These are phyloP conservation scores for Eptatretus atami DNA, from an alignment of 2,797 vertebrate genomes.

Conservation along the genomic window DNA sequence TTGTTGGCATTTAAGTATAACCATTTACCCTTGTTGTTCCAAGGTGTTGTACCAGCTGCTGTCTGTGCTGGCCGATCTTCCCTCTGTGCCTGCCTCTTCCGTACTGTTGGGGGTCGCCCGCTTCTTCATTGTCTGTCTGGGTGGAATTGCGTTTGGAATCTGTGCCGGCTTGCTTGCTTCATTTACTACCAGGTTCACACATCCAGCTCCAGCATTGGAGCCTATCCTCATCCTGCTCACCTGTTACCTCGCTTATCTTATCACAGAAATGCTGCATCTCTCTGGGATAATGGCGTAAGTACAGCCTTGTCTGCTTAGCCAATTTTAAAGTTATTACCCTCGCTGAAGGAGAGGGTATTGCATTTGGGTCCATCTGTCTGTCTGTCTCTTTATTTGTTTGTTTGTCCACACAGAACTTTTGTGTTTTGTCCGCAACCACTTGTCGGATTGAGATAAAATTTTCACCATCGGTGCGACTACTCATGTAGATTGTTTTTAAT, in stretches of 20 bases:
- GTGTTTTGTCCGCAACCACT: no score
- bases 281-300: constrained; percentile 98
- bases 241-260: constrained; percentile 74
- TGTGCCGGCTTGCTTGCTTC: constrained; percentile 65
- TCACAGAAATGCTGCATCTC: constrained; percentile 64
- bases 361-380: no score
- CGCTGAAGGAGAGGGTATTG: no score
- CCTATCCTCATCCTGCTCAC: constrained; percentile 89
- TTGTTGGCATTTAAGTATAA: no score
- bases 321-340: no score
- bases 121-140: constrained; percentile 58
- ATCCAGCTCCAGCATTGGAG: constrained; percentile 62
- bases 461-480: no score
- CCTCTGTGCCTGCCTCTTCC: neutral
- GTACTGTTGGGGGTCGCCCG: constrained; percentile 9
- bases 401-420: no score
- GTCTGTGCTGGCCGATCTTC: neutral
- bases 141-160: constrained; percentile 48
- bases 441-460: no score
- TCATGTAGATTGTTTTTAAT: no score
- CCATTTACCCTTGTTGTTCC: neutral
- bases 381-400: no score
- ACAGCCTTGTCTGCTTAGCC: constrained; percentile 3
- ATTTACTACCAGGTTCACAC: constrained; percentile 78
- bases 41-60: constrained; percentile 4